phyloP scores from a whole-genome alignment of 2,113 vertebrate genomes.

The Ovibos moschatus region DNA sequence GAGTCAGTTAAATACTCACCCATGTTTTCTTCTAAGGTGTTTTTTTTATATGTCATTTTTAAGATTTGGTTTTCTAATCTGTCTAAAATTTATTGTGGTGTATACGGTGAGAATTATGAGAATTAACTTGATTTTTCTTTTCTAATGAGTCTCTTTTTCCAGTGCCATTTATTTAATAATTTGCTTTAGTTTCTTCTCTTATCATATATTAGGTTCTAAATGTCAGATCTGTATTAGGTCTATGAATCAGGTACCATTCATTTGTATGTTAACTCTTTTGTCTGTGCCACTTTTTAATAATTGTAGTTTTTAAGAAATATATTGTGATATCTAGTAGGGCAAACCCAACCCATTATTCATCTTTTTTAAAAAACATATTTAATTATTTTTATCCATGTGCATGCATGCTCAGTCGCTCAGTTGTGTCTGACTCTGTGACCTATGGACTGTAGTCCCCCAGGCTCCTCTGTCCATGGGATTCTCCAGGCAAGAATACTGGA shows the following conservation, averaged over 20 bases:
- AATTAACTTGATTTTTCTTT: slow-evolving; percentile 19
- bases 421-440: not conserved
- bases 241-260: slow-evolving; percentile 1
- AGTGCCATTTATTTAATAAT: slow-evolving; percentile 32
- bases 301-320: not conserved
- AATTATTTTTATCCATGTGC: slow-evolving; percentile 6
- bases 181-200: not conserved
- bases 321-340: not conserved
- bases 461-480: not conserved
- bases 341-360: slow-evolving; percentile 21
- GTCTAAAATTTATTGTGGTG: slow-evolving; percentile 11
- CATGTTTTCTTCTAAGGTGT: not conserved
- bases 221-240: not conserved
- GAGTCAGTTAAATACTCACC: not conserved
- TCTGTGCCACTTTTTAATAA: slow-evolving; percentile 47
- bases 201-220: slow-evolving; percentile 29
- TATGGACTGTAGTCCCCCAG: not conserved
- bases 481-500: not conserved
- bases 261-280: slow-evolving; percentile 37
- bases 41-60: not conserved
- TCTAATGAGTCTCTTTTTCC: not conserved
- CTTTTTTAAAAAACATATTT: not conserved
- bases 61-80: slow-evolving; percentile 2
- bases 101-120: not conserved
- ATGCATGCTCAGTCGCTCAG: not conserved